phyloP scores from a whole-genome alignment of 2,797 vertebrate species.

The Hyperoplus immaculatus region DNA sequence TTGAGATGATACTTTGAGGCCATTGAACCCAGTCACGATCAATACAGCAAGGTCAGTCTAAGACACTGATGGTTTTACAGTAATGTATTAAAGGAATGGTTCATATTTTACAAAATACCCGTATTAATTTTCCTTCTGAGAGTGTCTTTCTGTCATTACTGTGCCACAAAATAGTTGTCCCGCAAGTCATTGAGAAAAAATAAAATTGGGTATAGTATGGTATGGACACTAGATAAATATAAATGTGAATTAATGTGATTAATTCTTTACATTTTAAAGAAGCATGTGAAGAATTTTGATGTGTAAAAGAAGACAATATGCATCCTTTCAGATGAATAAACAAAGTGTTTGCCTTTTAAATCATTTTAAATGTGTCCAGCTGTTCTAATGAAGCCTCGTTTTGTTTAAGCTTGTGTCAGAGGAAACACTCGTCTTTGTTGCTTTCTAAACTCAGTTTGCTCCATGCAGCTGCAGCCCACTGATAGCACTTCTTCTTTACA shows the following conservation, averaged over 20 bases:
- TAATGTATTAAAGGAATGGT: background rate
- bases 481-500: conserved; percentile 8
- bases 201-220: too few relatives aligned
- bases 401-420: conserved; percentile 24
- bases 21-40: background rate
- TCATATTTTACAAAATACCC: background rate
- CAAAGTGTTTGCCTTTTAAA: conserved; percentile 1
- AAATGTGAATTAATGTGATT: background rate
- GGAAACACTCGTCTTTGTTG: conserved; percentile 28
- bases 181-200: too few relatives aligned
- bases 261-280: background rate
- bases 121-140: background rate
- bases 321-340: conserved; percentile 17
- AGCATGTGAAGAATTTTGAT: background rate
- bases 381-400: conserved; percentile 30
- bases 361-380: conserved; percentile 1
- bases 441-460: conserved; percentile 11
- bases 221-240: too few relatives aligned
- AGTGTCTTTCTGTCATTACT: background rate
- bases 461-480: conserved; percentile 19
- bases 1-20: too few relatives aligned
- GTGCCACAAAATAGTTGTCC: too few relatives aligned
- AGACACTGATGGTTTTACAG: background rate
- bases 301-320: conserved; percentile 17
- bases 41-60: too few relatives aligned